Evolutionary conservation across 2,113 vertebrate genomes (phyloP).

Genomic region (Bubo bubo): DNA sequence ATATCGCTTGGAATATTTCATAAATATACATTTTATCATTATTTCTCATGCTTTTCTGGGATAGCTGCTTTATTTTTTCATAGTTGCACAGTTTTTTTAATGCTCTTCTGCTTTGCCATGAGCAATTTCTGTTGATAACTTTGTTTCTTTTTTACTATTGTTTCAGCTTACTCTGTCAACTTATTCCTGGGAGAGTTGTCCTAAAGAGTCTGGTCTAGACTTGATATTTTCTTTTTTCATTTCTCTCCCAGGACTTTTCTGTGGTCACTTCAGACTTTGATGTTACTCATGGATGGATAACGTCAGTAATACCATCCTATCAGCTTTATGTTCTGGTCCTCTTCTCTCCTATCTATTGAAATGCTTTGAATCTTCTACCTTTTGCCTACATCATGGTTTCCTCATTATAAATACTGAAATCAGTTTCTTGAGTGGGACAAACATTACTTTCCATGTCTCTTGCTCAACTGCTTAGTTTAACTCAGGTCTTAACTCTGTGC

Average conservation of each 20-base stretch:
- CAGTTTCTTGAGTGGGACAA: constrained; percentile 17
- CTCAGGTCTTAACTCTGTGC: neutral
- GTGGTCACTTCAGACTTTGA: constrained; percentile 29
- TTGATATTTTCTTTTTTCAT: constrained; percentile 18
- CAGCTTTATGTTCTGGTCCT: constrained; percentile 45
- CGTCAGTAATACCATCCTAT: constrained; percentile 25
- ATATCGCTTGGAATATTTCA: neutral
- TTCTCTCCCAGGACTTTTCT: constrained; percentile 41
- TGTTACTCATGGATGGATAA: constrained; percentile 35
- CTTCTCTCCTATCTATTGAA: constrained; percentile 40
- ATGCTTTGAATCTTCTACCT: constrained; percentile 37
- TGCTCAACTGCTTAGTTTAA: neutral
- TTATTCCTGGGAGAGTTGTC: neutral
- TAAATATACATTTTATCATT: neutral
- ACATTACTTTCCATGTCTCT: neutral
- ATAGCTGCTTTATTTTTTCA: neutral
- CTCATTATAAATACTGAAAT: constrained; percentile 33
- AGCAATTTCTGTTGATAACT: neutral
- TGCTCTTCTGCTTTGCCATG: neutral
- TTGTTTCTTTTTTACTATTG: neutral
- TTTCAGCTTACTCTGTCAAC: neutral
- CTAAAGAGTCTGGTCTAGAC: neutral
- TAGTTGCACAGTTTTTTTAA: neutral
- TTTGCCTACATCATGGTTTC: neutral
- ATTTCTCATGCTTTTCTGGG: neutral